Evolutionary conservation across 2,888 invertebrate genomes (phyloP).

Genomic region (Abrostola tripartita): DNA sequence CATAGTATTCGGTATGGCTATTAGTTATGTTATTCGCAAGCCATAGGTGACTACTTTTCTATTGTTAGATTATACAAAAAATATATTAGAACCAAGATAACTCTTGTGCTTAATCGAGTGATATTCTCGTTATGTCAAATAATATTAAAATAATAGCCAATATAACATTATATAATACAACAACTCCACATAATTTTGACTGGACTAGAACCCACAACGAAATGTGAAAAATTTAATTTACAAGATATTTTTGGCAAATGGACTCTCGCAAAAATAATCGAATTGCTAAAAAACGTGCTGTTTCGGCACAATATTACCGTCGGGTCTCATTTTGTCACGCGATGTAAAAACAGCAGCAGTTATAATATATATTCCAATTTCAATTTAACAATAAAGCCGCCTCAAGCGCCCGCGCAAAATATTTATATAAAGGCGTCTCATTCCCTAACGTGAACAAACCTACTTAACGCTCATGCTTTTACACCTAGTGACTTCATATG

Average conservation of each 20-base stretch:
- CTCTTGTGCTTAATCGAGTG: constrained; percentile 71
- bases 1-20: constrained; percentile 84
- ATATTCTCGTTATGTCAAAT: constrained; percentile 70
- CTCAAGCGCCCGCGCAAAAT: constrained; percentile 59
- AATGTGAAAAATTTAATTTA: constrained; percentile 70
- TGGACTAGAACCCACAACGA: constrained; percentile 87
- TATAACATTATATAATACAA: constrained; percentile 75
- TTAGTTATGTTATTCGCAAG: constrained; percentile 88
- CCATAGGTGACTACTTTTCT: constrained; percentile 83
- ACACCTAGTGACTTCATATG: constrained; percentile 57
- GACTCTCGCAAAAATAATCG: constrained; percentile 52
- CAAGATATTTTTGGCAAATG: constrained; percentile 71
- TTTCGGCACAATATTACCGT: constrained; percentile 34
- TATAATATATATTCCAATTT: constrained; percentile 31
- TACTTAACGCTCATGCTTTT: constrained; percentile 55
- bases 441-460: constrained; percentile 54
- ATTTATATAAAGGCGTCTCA: constrained; percentile 51
- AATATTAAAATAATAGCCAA: constrained; percentile 71
- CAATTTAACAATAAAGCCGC: constrained; percentile 44
- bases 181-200: constrained; percentile 77
- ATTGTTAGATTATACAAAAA: constrained; percentile 85
- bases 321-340: constrained; percentile 41
- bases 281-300: constrained; percentile 47
- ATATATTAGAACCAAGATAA: constrained; percentile 79
- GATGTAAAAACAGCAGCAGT: constrained; percentile 52